phyloP scores from a whole-genome alignment of 2,888 invertebrate species.

The Xanthorhoe designata region DNA sequence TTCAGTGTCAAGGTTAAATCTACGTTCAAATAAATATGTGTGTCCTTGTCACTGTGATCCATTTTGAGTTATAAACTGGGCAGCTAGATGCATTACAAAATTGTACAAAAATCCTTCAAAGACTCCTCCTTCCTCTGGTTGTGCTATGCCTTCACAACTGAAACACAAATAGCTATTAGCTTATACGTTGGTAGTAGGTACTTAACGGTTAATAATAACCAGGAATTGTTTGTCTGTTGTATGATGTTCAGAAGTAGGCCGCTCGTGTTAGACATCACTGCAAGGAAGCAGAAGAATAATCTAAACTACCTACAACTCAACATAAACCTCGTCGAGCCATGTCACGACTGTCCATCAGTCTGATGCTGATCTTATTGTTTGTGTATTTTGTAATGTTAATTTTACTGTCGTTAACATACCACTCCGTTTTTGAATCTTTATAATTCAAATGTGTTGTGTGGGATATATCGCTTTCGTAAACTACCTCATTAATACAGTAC shows the following conservation, averaged over 20 bases:
- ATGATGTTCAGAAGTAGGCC: constrained; percentile 20
- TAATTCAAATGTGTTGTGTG: constrained; percentile 43
- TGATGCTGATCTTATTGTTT: constrained; percentile 38
- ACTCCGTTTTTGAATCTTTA: constrained; percentile 38
- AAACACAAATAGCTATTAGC: not conserved
- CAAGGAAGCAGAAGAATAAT: constrained; percentile 36
- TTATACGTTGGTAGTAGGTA: not conserved
- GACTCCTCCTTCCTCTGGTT: not conserved
- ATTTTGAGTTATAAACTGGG: not conserved
- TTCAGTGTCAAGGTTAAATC: not conserved
- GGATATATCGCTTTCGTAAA: constrained; percentile 42
- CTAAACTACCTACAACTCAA: constrained; percentile 7
- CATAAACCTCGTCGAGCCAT: constrained; percentile 26
- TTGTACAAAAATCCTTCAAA: not conserved
- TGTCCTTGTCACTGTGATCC: not conserved
- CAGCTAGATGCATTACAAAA: not conserved
- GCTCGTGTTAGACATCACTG: constrained; percentile 30
- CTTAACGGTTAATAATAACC: not conserved
- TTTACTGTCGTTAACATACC: constrained; percentile 39
- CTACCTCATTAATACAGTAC: constrained; percentile 29
- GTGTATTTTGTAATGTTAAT: constrained; percentile 44
- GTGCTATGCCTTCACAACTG: not conserved
- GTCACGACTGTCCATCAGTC: constrained; percentile 36
- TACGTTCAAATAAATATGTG: not conserved
- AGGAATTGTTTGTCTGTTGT: constrained; percentile 6